Conservation (phyloP, 1,140 invertebrate genomes). For the Drosophila parvula region DNA sequence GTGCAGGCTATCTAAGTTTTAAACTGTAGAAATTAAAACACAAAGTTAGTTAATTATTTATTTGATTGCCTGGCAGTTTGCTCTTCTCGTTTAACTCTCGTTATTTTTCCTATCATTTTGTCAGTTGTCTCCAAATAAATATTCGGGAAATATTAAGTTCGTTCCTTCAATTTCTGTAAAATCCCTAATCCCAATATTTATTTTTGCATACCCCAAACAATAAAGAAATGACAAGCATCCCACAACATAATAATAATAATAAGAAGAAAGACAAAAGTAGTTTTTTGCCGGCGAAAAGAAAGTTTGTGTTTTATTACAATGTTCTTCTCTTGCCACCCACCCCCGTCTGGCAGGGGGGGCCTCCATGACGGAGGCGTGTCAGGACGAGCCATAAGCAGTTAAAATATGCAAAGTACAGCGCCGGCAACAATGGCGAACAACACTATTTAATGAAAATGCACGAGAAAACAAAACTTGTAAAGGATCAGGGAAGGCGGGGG, state of each 20-base stretch:
- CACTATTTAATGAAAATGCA: slow-evolving; percentile 76
- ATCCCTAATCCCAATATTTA: background rate
- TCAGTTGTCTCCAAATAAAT: too few relatives aligned
- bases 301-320: slow-evolving; percentile 75
- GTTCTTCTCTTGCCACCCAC: slow-evolving; percentile 25
- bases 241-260: slow-evolving; percentile 51
- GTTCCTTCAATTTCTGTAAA: background rate
- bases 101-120: too few relatives aligned
- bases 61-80: too few relatives aligned
- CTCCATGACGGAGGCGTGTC: slow-evolving; percentile 10
- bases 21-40: too few relatives aligned
- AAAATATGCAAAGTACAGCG: slow-evolving; percentile 73
- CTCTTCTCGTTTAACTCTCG: too few relatives aligned
- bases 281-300: slow-evolving; percentile 50
- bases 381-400: slow-evolving; percentile 53
- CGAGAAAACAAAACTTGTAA: slow-evolving; percentile 57
- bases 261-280: slow-evolving; percentile 68
- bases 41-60: too few relatives aligned
- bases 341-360: too few relatives aligned
- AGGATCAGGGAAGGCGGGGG: slow-evolving; percentile 11
- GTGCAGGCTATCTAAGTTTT: too few relatives aligned
- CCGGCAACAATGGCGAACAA: slow-evolving; percentile 50
- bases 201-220: slow-evolving; percentile 21
- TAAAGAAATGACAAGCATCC: slow-evolving; percentile 61
- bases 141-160: background rate